Base-by-base conservation (phyloP, 2,888 invertebrate species). In the Pandemis heparana region DNA sequence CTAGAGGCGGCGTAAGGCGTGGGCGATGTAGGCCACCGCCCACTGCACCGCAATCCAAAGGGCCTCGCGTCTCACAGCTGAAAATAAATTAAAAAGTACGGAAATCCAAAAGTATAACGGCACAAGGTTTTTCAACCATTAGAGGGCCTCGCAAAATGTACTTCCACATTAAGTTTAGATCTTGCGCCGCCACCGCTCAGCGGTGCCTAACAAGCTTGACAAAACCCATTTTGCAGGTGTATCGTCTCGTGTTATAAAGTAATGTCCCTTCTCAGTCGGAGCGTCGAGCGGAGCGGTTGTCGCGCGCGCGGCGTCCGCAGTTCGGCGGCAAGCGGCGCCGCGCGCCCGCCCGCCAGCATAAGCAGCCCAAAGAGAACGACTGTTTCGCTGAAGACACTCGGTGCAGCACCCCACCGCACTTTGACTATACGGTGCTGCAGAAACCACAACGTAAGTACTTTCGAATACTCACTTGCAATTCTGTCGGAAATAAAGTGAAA, bases 221-320 rank as follows among this genome's bases (percentile, higher is more conserved):
- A 10, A 46, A 12, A 46, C n/a, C 46, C 9, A 14, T 46, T 46
- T 46, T 12, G 12, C 46, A 12, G 46, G 14, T 41, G 23, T 32
- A 2, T 32, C 23, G 23, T 9, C 41, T 41, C 41, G 41, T 46
- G 43, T 10, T 46, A 46, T 51, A 51, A 51, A 51, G n/a, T 16
- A n/a, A 8, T 51, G 53, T 53, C 53, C 16, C 8, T 53, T 18
- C 53, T 56, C 82, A 94, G 93, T 92, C 93, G 78, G 94, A 94
- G 80, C 92, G 92, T 79, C 91, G 92, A 76, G 92, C 92, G 7
- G 93, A 93, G 84, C 88, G 92, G 8, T 77, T 92, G 75, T 92
- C 91, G 59, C 93, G 91, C 77, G 93, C 92, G 67, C 91, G 93
- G 59, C 89, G 92, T 14, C 92, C 92, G 8, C 94, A 94, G 78